phyloP scores from a whole-genome alignment of 2,797 vertebrate genomes.

The Muscicapa striata region DNA sequence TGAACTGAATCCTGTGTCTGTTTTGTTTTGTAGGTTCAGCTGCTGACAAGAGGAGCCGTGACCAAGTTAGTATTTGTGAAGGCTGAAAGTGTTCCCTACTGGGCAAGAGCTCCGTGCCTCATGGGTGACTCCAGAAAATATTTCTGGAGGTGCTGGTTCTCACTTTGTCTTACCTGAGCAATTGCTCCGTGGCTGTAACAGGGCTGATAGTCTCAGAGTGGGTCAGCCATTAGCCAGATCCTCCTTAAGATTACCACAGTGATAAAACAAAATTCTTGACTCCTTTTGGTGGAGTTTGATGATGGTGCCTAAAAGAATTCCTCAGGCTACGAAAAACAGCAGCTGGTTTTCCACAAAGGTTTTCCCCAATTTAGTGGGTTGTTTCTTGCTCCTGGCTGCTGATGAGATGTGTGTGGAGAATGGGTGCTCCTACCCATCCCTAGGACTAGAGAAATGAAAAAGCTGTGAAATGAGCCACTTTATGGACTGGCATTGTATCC shows the following conservation, averaged over 20 bases:
- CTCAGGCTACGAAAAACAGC: neutral
- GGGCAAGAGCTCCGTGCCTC: neutral
- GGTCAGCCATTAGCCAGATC: neutral
- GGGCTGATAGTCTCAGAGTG: accelerated
- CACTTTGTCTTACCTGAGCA: neutral
- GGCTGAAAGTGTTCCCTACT: neutral
- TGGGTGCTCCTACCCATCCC: neutral
- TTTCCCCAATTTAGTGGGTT: accelerated
- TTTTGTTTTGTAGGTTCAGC: neutral
- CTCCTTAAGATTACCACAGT: neutral
- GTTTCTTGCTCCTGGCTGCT: neutral
- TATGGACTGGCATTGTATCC: neutral
- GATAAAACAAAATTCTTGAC: neutral
- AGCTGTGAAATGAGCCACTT: neutral
- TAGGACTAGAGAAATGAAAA: neutral
- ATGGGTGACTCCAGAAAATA: neutral
- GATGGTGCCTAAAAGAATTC: neutral
- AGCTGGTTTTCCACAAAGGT: accelerated
- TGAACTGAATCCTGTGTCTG: neutral
- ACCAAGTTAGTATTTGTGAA: constrained; percentile 60
- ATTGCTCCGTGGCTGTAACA: accelerated
- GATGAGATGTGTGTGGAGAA: accelerated
- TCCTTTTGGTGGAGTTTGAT: neutral
- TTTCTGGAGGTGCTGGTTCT: neutral
- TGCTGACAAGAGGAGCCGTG: neutral